phyloP scores from a whole-genome alignment of 2,113 vertebrate species.

The Elachura formosa region DNA sequence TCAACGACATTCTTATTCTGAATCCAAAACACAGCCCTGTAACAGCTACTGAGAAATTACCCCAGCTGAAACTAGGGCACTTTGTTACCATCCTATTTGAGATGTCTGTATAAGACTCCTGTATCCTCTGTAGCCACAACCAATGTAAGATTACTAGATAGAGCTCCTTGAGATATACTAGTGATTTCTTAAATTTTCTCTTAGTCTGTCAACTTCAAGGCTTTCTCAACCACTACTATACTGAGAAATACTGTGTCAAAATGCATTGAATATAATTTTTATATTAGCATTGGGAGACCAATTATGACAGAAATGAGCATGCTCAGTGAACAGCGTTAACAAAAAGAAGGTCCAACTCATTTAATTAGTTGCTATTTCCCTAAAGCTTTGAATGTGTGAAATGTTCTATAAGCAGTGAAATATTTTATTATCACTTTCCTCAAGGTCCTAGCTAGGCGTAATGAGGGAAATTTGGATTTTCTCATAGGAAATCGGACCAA shows the following conservation, averaged over 20 bases:
- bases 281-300: not conserved
- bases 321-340: not conserved
- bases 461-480: not conserved
- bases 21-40: not conserved
- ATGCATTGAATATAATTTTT: not conserved
- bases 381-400: not conserved
- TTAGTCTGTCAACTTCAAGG: not conserved
- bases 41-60: not conserved
- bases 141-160: not conserved
- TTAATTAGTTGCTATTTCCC: conserved; percentile 42
- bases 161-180: not conserved
- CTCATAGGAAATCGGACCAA: not conserved
- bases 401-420: not conserved
- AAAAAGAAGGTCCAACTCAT: not conserved
- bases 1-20: not conserved
- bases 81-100: not conserved
- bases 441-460: not conserved
- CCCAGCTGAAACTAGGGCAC: not conserved
- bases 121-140: not conserved
- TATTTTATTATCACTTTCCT: conserved; percentile 42
- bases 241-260: not conserved
- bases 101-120: not conserved
- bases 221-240: not conserved
- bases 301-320: not conserved
- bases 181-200: not conserved